phyloP scores from a whole-genome alignment of 2,888 invertebrate species.

The Eristalinus sepulchralis region DNA sequence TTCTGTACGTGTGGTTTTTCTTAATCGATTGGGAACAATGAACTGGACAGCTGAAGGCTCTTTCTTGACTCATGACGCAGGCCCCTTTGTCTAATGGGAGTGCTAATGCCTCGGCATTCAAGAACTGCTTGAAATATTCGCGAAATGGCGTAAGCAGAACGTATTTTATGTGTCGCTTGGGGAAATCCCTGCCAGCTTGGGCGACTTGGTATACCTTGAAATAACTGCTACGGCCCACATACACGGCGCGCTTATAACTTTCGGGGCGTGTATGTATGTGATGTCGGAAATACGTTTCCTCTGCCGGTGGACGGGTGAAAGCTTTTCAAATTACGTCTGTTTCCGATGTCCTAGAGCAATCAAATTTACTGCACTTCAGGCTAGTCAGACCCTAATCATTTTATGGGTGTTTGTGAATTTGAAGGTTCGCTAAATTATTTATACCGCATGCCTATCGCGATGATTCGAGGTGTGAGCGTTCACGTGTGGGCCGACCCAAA shows the following conservation, averaged over 20 bases:
- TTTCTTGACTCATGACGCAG: not conserved
- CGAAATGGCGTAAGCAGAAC: not conserved
- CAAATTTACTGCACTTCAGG: not conserved
- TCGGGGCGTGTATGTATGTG: slow-evolving; percentile 1
- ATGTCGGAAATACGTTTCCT: slow-evolving; percentile 10
- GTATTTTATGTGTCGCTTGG: not conserved
- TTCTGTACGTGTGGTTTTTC: slow-evolving; percentile 13
- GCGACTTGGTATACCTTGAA: not conserved
- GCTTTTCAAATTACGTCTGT: slow-evolving; percentile 30
- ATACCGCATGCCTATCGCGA: not conserved
- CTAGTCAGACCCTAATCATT: not conserved
- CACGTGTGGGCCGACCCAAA: not conserved
- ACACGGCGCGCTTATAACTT: not conserved
- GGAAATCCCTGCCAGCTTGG: not conserved
- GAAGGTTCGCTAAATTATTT: not conserved
- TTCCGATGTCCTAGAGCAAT: slow-evolving; percentile 7
- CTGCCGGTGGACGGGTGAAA: not conserved
- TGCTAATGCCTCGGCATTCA: not conserved
- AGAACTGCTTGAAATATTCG: not conserved
- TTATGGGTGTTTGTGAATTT: slow-evolving; percentile 4
- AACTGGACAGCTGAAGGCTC: slow-evolving; percentile 19
- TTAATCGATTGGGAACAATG: slow-evolving; percentile 40
- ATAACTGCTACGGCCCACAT: not conserved
- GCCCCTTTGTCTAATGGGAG: not conserved
- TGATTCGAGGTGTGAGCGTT: not conserved